Percentiles rank a stretch among this genome's conserved stretches.
Evolutionary conservation across 2,888 invertebrate species (phyloP).

Genomic region (Eupithecia exiguata): DNA sequence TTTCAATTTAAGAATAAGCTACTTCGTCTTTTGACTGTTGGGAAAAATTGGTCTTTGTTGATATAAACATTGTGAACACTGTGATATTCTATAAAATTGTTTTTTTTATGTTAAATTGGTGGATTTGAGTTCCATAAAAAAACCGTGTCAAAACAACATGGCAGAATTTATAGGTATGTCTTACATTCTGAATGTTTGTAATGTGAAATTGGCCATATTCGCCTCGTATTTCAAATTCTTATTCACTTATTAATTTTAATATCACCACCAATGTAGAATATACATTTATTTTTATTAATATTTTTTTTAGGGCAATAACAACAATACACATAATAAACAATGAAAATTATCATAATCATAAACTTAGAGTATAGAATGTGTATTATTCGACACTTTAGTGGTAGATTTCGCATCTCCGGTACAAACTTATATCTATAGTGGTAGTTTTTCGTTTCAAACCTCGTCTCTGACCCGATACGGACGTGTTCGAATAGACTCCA

Average conservation of each 20-base stretch:
- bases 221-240: neutral
- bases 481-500: constrained; percentile 16
- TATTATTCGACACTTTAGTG: neutral
- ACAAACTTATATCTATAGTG: neutral
- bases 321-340: too few relatives aligned
- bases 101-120: neutral
- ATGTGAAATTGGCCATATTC: neutral
- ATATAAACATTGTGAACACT: neutral
- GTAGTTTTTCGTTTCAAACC: constrained; percentile 4
- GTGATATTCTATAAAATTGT: neutral
- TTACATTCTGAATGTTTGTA: neutral
- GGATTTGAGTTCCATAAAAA: neutral
- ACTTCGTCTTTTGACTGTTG: neutral
- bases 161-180: neutral
- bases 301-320: too few relatives aligned
- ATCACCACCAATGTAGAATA: too few relatives aligned
- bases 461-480: constrained; percentile 24
- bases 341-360: too few relatives aligned
- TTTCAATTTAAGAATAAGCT: constrained; percentile 13
- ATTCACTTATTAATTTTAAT: neutral
- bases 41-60: neutral
- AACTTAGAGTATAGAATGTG: too few relatives aligned
- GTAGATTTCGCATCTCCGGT: neutral
- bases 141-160: neutral
- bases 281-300: too few relatives aligned